phyloP scores from a whole-genome alignment of 2,797 vertebrate species.

The Artibeus jamaicensis region DNA sequence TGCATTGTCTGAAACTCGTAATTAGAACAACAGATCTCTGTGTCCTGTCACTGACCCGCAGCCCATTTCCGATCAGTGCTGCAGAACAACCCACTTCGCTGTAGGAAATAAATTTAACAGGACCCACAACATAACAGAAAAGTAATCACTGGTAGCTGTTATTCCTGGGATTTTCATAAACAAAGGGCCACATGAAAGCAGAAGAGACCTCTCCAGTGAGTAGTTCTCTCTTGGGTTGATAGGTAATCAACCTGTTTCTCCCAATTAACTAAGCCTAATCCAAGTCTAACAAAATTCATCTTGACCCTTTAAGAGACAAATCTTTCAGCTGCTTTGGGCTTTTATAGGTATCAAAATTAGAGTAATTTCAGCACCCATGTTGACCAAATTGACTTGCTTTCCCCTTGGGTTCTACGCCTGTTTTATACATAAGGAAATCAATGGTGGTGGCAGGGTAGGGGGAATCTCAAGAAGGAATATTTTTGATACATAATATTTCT shows the following conservation, averaged over 20 bases:
- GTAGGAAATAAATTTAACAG: not conserved
- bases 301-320: not conserved
- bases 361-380: not conserved
- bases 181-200: not conserved
- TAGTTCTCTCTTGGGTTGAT: not conserved
- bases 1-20: not conserved
- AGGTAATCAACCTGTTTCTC: not conserved
- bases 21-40: not conserved
- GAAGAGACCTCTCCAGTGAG: not conserved
- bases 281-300: not conserved
- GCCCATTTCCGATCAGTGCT: not conserved
- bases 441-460: too few species aligned
- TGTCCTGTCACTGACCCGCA: not conserved
- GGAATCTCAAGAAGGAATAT: not conserved
- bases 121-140: not conserved
- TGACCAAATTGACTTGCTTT: not conserved
- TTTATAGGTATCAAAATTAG: not conserved
- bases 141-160: not conserved
- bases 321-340: not conserved
- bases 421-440: not conserved
- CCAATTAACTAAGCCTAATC: not conserved
- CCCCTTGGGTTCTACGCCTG: not conserved
- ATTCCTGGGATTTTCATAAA: not conserved
- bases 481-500: not conserved
- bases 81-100: not conserved